These are phyloP conservation scores for Dasyornis broadbenti DNA, from an alignment of 2,113 vertebrate species.

Conservation along the genomic window DNA sequence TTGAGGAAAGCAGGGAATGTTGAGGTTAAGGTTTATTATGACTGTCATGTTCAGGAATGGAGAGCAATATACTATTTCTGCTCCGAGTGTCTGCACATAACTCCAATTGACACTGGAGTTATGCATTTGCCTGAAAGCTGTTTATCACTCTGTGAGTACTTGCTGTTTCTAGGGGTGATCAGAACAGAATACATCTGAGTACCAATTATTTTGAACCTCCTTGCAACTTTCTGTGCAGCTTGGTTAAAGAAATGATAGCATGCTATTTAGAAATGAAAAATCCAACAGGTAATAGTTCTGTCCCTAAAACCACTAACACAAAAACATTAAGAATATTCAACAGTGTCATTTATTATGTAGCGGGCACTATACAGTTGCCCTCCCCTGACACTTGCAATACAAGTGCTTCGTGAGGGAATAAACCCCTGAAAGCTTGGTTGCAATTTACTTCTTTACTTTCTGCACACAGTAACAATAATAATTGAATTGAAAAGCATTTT, in stretches of 20 bases:
- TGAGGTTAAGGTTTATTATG: conserved; percentile 64
- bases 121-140: neutral
- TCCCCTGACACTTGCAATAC: neutral
- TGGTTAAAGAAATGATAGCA: neutral
- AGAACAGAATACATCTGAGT: neutral
- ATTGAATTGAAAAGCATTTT: conserved; percentile 61
- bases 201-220: neutral
- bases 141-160: neutral
- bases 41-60: conserved; percentile 40
- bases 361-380: conserved; percentile 21
- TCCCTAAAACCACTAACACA: neutral
- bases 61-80: conserved; percentile 36
- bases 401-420: conserved; percentile 48
- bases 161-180: neutral
- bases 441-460: conserved; percentile 64
- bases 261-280: neutral
- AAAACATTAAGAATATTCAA: conserved; percentile 5
- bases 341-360: conserved; percentile 36
- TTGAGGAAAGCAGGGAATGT: conserved; percentile 57
- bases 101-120: neutral
- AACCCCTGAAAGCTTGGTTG: conserved; percentile 56
- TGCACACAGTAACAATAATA: conserved; percentile 31
- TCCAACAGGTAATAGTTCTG: neutral
- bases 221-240: neutral
- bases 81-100: conserved; percentile 21